Percentiles rank a stretch among this genome's conserved stretches.
Evolutionary conservation across 2,113 vertebrate genomes (phyloP).

Genomic region (Bettongia penicillata): DNA sequence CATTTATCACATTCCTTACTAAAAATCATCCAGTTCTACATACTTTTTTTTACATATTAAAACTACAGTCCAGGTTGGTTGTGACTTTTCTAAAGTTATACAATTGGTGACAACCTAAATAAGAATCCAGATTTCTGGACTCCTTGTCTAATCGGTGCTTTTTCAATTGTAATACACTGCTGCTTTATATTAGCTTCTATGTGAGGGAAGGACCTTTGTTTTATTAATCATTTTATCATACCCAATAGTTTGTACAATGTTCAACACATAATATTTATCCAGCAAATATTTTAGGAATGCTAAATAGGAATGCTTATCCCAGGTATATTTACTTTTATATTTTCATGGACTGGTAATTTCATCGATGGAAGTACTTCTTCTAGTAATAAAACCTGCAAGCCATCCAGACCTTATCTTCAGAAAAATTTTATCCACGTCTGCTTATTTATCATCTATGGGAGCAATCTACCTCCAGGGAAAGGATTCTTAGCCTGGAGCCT

Average conservation of each 20-base stretch:
- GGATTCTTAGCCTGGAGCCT: background rate
- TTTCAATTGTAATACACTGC: background rate
- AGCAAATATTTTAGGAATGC: background rate
- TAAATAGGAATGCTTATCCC: background rate
- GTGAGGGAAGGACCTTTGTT: background rate
- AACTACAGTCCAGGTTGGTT: background rate
- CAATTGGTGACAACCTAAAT: background rate
- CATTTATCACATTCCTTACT: background rate
- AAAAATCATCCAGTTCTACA: background rate
- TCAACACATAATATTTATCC: background rate
- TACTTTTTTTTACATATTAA: background rate
- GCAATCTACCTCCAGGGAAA: background rate
- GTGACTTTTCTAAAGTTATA: background rate
- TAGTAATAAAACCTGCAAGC: background rate
- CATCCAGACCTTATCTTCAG: background rate
- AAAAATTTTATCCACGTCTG: background rate
- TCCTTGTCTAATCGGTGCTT: background rate
- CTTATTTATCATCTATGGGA: background rate
- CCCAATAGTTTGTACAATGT: background rate
- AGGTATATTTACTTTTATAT: background rate
- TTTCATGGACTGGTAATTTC: background rate
- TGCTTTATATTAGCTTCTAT: background rate
- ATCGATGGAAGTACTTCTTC: background rate
- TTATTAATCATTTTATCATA: background rate
- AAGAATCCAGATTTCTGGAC: background rate